These are phyloP conservation scores for Aspidiotus destructor DNA, from an alignment of 2,888 invertebrate genomes.

Conservation along the genomic window DNA sequence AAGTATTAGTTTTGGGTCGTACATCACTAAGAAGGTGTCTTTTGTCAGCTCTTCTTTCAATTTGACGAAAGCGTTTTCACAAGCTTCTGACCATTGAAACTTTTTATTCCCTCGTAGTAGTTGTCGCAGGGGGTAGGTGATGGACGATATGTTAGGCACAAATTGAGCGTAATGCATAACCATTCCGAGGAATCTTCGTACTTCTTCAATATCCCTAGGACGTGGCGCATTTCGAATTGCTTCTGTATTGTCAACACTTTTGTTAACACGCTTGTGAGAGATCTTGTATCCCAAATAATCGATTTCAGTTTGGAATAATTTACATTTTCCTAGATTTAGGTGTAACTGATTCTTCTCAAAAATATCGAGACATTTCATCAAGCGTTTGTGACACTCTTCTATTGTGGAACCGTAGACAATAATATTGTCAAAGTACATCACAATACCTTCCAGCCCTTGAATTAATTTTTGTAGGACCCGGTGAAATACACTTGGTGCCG, in stretches of 20 bases:
- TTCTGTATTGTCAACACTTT: conserved; percentile 14
- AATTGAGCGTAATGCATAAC: conserved; percentile 36
- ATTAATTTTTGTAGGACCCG: conserved; percentile 4
- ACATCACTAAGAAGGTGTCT: conserved; percentile 35
- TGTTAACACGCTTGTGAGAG: conserved; percentile 1
- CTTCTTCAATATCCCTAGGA: conserved; percentile 30
- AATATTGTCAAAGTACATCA: conserved; percentile 34
- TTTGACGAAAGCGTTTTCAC: conserved; percentile 35
- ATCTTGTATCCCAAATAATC: conserved; percentile 32
- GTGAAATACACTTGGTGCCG: conserved; percentile 20
- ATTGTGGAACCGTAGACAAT: conserved; percentile 31
- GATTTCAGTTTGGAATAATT: conserved; percentile 26
- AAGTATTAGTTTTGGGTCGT: conserved; percentile 35
- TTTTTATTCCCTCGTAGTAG: conserved; percentile 27
- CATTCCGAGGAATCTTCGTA: conserved; percentile 35
- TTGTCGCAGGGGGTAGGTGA: conserved; percentile 34
- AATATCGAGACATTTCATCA: conserved; percentile 24
- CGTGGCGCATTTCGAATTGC: conserved; percentile 30
- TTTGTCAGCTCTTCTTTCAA: conserved; percentile 36
- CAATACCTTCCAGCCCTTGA: neutral
- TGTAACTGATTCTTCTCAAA: conserved; percentile 25
- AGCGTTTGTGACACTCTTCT: conserved; percentile 27
- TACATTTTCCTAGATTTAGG: conserved; percentile 33
- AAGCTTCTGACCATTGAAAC: conserved; percentile 35
- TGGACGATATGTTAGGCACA: conserved; percentile 34